Base-by-base conservation (phyloP, 2,113 vertebrate species). In the Ploceus nigricollis region DNA sequence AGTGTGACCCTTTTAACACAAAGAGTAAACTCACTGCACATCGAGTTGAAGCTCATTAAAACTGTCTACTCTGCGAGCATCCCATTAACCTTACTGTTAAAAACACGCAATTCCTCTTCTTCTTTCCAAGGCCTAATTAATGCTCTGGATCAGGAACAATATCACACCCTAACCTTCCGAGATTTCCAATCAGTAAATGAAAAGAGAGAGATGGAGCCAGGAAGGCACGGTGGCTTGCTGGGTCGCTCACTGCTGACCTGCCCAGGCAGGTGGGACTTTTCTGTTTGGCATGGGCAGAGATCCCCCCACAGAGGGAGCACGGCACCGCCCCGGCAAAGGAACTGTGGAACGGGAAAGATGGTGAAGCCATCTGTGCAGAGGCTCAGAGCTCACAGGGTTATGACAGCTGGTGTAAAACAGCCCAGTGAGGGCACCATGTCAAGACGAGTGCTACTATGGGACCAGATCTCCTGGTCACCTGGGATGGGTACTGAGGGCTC, bases 1-100 rank as follows among this genome's bases (percentile, higher is more conserved):
- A 99, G 98, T 98, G 97, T 98, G 97, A 98, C 99, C 99, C 99
- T 99, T 99, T 99, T 99, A 99, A 99, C 99, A 98, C 97, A 95
- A 97, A 98, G 97, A 98, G 98, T 98, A 98, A 98, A 98, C 98
- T 98, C 97, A 78, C 97, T 97, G 98, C 98, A 98, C 97, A 94
- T 65, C 87, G 97, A 98, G 98, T 98, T 98, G 98, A 98, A 98
- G 98, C 98, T 98, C 98, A 98, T 98, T 98, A 98, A 98, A 98
- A 98, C 98, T 98, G 98, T 98, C 98, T 98, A 98, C 98, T 98
- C 97, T 97, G 98, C 37, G 97, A 98, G 98, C 98, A 98, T 98
- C 98, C 98, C 98, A 98, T 98, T 98, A 98, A 98, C 98, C 98
- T 97, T 98, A 89, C 97, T 91, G 98, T 97, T 98, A 98, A 98